Evolutionary conservation across 2,113 vertebrate genomes (phyloP), one percentile per base, ranked within the genome.

Genomic region (Pteruthius melanotis): DNA sequence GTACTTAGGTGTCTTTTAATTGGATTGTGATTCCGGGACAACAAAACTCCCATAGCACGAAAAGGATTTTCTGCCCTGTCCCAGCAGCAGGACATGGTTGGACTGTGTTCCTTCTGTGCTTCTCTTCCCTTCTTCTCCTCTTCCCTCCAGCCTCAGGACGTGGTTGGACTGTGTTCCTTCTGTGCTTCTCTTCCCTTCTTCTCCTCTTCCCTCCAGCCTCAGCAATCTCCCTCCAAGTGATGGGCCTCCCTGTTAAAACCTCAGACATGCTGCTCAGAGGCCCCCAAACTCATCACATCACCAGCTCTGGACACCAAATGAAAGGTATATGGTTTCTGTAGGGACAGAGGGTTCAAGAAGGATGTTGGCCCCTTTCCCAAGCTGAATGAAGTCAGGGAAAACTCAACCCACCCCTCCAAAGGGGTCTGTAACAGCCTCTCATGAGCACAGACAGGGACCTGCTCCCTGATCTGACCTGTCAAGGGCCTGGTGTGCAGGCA

Each of bases 361-460:
- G 64, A 18, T 76, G 14, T 61, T 95, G 82, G 50, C 37, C 12
- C 24, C 37, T 42, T 74, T 83, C 52, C 85, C 87, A 52, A 63
- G 16, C 49, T 27, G n/a, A 68, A 44, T 77, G 71, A 80, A 70
- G 49, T 45, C 23, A 70, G 68, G 14, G 35, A 59, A 90, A 81
- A 52, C 57, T 45, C 61, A 59, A 85, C 78, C 75, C 30, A 8
- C 44, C 16, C 12, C 59, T 83, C 18, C 49, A 20, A 1, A 11
- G 24, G 39, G 39, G 15, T 80, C 85, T 88, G 64, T 37, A 74
- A 63, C 76, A 86, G 23, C 14, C 54, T 88, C 61, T 65, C 40
- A 44, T 2, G 47, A 74, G 60, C 83, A 31, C 1, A 1, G 11
- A 9, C 54, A 56, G 90, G 2, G 9, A 9, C 19, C 0, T 59